A percentile compares a stretch with the other conserved stretches of the same genome.
These are phyloP conservation scores for Pyrrhosoma nymphula DNA, from an alignment of 2,888 invertebrate genomes.

Conservation along the genomic window DNA sequence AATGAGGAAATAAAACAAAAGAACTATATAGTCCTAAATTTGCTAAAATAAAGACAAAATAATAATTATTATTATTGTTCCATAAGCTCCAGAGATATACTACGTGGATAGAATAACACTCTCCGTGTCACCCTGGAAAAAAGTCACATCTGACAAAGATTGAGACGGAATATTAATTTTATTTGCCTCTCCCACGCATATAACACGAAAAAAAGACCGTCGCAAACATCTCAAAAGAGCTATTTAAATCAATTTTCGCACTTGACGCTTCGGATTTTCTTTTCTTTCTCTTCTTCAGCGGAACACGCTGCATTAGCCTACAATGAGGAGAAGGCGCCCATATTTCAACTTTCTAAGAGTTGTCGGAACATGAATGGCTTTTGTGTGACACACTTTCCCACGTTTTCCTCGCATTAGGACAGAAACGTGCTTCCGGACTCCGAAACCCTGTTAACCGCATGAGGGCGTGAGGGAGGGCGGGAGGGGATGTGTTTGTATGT, in stretches of 20 bases:
- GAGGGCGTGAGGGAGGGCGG: no score
- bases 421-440: neutral
- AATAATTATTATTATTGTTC: no score
- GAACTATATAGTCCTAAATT: no score
- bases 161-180: no score
- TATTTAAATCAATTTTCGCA: neutral
- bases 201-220: neutral
- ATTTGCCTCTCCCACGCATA: no score
- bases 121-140: no score
- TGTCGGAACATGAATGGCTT: neutral
- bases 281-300: neutral
- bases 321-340: neutral
- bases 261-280: neutral
- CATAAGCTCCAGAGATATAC: no score
- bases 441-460: neutral
- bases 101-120: no score
- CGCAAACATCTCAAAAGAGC: neutral
- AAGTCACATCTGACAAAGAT: no score
- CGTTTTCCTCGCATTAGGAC: neutral
- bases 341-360: slow-evolving; percentile 6
- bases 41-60: no score
- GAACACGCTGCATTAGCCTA: neutral
- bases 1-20: no score
- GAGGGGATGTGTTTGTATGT: no score
- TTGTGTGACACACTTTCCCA: slow-evolving; percentile 8